Evolutionary conservation across 2,113 vertebrate genomes (phyloP), one percentile per base, ranked within the genome.

Genomic region (Hippolais icterina): DNA sequence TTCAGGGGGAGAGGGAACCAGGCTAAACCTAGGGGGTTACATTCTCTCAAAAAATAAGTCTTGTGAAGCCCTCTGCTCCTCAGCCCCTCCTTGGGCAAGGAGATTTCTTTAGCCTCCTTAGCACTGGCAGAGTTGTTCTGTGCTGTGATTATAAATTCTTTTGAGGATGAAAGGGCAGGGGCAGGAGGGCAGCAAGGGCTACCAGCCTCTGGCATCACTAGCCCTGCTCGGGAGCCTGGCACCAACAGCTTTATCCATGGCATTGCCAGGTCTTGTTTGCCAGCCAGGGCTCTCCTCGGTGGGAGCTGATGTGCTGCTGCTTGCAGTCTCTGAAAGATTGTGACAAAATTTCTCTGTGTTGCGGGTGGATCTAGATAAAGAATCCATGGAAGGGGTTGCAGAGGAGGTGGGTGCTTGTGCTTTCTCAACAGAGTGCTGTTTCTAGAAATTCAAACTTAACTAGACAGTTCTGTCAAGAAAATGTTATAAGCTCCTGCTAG

Each of bases 381-480:
- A 91, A 89, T 82, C 69, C 24, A 57, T 75, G 37, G 52, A 85
- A 56, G 3, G 19, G 16, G 6, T 20, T 64, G 37, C 5, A 9
- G 7, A 7, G 9, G 7, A 23, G 11, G 10, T 24, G 18, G 21
- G 21, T 53, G 12, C 42, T 60, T 42, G 28, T 81, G 49, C 60
- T 80, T 94, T 92, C 71, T 87, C 31, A 33, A 46, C 35, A 64
- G 66, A 49, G 25, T 56, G 50, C 41, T 91, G 65, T 56, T 91
- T 86, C 88, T 83, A 83, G 85, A 95, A 96, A 91, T 75, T 83
- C 27, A 49, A 91, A 94, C 89, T 63, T 29, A 86, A 63, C 42
- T 52, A 95, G 68, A 52, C 64, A 64, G 42, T 54, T 90, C 76
- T 86, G 85, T 91, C 79, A 80, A 74, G 59, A 88, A 92, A 90